These are phyloP conservation scores for Diorhabda sublineata DNA, from an alignment of 1,140 invertebrate species.

Conservation along the genomic window DNA sequence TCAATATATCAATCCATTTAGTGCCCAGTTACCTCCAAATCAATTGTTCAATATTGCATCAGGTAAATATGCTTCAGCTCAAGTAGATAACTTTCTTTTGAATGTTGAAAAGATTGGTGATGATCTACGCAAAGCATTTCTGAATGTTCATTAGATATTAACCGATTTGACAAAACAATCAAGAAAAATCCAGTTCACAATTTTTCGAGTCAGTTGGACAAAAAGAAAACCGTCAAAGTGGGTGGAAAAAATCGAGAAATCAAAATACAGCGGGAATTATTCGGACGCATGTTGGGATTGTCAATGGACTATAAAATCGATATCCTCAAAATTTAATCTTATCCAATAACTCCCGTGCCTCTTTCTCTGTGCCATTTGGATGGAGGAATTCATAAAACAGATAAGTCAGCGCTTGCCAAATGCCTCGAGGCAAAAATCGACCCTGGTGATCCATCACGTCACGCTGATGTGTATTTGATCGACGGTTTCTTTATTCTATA, in stretches of 20 bases:
- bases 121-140: neutral
- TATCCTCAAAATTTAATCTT: constrained; percentile 18
- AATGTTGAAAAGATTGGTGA: neutral
- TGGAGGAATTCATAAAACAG: too few species aligned
- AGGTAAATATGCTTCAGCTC: neutral
- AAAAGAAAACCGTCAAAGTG: constrained; percentile 1
- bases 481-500: too few species aligned
- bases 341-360: constrained; percentile 19
- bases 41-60: constrained; percentile 34
- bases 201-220: too few species aligned
- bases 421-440: too few species aligned
- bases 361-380: too few species aligned
- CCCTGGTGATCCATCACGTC: too few species aligned
- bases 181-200: too few species aligned
- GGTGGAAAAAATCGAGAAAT: constrained; percentile 12
- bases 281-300: constrained; percentile 31
- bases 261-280: constrained; percentile 13
- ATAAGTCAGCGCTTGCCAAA: too few species aligned
- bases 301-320: constrained; percentile 19
- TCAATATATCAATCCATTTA: constrained; percentile 29
- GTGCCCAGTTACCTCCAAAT: constrained; percentile 21
- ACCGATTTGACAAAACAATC: too few species aligned
- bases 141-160: neutral
- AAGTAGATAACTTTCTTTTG: constrained; percentile 32
- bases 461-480: too few species aligned